These are phyloP conservation scores for Drosophila varians DNA, from an alignment of 1,140 invertebrate species.

Conservation along the genomic window DNA sequence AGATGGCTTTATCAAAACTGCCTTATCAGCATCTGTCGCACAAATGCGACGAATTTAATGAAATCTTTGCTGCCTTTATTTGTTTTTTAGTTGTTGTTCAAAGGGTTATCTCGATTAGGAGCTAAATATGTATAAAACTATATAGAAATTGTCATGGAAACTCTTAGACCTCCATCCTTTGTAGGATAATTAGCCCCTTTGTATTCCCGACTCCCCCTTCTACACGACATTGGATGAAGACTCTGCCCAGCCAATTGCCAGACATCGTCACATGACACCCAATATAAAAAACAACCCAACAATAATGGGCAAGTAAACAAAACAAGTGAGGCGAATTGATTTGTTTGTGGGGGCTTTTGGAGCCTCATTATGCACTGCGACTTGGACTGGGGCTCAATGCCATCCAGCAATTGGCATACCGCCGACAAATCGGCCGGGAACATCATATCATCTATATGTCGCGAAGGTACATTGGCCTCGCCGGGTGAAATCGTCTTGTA, in stretches of 20 bases:
- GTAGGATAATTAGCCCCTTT: background rate
- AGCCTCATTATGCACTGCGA: slow-evolving; percentile 55
- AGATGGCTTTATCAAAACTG: slow-evolving; percentile 19
- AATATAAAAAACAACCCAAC: slow-evolving; percentile 21
- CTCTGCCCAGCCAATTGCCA: slow-evolving; percentile 10
- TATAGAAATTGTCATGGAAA: too few relatives aligned
- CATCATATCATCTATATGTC: slow-evolving; percentile 25
- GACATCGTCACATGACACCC: slow-evolving; percentile 47
- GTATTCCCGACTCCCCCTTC: background rate
- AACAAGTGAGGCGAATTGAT: slow-evolving; percentile 58
- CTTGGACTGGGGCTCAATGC: slow-evolving; percentile 41
- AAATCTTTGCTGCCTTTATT: slow-evolving; percentile 14
- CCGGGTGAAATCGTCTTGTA: slow-evolving; percentile 63
- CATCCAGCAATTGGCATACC: slow-evolving; percentile 48
- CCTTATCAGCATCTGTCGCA: slow-evolving; percentile 41
- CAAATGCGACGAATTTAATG: slow-evolving; percentile 12
- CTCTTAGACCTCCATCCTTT: background rate
- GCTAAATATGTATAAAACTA: too few relatives aligned
- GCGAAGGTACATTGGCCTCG: slow-evolving; percentile 60
- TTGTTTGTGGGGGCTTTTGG: slow-evolving; percentile 52
- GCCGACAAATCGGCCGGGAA: slow-evolving; percentile 14
- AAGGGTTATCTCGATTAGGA: slow-evolving; percentile 8
- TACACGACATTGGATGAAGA: too few relatives aligned
- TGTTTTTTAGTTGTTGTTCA: background rate
- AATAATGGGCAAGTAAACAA: slow-evolving; percentile 35